Evolutionary conservation across 2,113 vertebrate species (phyloP), one percentile per base, ranked within the genome.

Genomic region (Pelecanus crispus): DNA sequence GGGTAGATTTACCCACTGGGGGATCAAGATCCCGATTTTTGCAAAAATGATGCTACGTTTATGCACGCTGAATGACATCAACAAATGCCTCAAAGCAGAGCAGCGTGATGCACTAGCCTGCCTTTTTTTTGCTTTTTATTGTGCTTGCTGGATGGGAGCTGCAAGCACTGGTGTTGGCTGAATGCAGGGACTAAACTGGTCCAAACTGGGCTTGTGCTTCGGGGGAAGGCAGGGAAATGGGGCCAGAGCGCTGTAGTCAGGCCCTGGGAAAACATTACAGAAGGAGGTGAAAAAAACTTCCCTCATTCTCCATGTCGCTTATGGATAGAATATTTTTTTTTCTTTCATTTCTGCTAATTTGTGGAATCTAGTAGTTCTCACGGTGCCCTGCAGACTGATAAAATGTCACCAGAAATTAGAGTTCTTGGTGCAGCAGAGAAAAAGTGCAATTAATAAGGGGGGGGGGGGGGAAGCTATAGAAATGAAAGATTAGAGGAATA

Each of bases 121-220:
- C 7, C 28, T 73, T 40, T 18, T 40, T 18, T 58, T 56, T 21
- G 32, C 5, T 40, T 65, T 86, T 78, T 71, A 24, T 52, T 58
- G 22, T 17, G 4, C 61, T 62, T 42, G 11, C 34, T 50, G n/a
- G 40, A 31, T 20, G 24, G 32, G 59, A 71, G n/a, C 55, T 17
- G 28, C 32, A 16, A 38, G 74, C 2, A 12, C 38, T 0, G 3
- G 36, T 44, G 28, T 40, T 0, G 1, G 26, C 70, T 53, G 70
- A 55, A 74, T 0, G 1, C 34, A 19, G 12, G 26, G 65, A 19
- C n/a, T 28, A 66, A 87, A 31, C 49, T 44, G 32, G 34, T 12
- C 52, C 73, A 32, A 87, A 26, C 6, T 10, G 16, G 47, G 50
- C 59, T 74, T 36, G 25, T 55, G 24, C 44, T 86, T 34, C 53